Base-by-base conservation (phyloP, 2,888 invertebrate genomes). In the Dasypogon diadema region DNA sequence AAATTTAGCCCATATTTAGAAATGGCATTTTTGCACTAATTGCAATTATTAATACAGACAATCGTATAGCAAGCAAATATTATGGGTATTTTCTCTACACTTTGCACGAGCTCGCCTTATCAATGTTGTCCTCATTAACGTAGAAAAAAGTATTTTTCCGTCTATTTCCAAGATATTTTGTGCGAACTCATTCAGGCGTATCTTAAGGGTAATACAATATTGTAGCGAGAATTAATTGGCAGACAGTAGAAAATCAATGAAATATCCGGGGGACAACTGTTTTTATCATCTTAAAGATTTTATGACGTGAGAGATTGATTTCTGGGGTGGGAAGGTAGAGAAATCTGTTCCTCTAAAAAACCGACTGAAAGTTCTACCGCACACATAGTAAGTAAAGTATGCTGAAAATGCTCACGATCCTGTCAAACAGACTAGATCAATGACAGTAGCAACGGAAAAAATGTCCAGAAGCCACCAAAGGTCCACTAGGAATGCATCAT, bases 391-490 rank as follows among this genome's bases (percentile, higher is more conserved):
- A 18, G 8, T 3, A 12, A 51, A 51, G n/a, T 8, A 2, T 21
- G 51, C 16, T 21, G 21, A 3, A 51, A 51, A 51, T 51, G 51
- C 14, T 16, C 51, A 51, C 63, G 63, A 63, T 63, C 63, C 63
- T 63, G 63, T n/a, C 42, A 21, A 42, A 37, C 63, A 14, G 63
- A 65, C 65, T 4, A 65, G 65, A 65, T 65, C 65, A 46, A 65
- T 65, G 65, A 22, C 65, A 65, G 22, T 24, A 65, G 65, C 24
- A 65, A 46, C 48, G 48, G n/a, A 65, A 48, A 65, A 65, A 65
- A 46, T 46, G 42, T 48, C 46, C 26, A 65, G 65, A 65, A 65
- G 65, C 65, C 46, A 65, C 46, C 65, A 65, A 18, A 65, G 65
- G 46, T 65, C 46, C 12, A 42, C 22, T 65, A 65, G 65, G 65